Base-by-base conservation (phyloP, 2,797 vertebrate species). In the Ctenosaura bakeri region DNA sequence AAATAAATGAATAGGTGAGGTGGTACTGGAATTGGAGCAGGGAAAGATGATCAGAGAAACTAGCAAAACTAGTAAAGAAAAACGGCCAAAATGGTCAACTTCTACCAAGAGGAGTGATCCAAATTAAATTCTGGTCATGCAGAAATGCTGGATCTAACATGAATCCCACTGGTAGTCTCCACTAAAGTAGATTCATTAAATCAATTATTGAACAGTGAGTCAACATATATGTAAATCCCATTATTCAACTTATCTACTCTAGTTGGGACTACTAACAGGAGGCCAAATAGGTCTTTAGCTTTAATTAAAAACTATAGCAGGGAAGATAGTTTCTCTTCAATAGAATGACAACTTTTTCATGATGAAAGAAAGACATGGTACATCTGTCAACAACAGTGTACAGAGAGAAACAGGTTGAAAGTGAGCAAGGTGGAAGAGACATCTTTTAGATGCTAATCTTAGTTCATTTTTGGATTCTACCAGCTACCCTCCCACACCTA, bases 1-100 rank as follows among this genome's bases (percentile, higher is more conserved):
- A 46, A 46, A 46, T 46, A 46, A 46, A 46, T 46, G 42, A 46
- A 46, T 24, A 35, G 26, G 14, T 35, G 35, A 56, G 10, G 35
- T 29, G 14, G 26, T 24, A 20, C 52, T 56, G 22, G n/a, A n/a
- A 74, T 2, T 16, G 73, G 16, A 74, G 2, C 35, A 74, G 35
- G 14, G 35, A 38, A 38, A 74, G n/a, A 74, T 24, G 24, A 12
- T 12, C 12, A 20, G 32, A 24, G 46, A 32, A 2, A 3, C n/a
- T n/a, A 2, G 0, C 13, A 1, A 0, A 5, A 10, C 4, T 32
- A 10, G 66, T 69, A 1, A 3, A 69, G n/a, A 64, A 64, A 69
- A 32, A 69, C 22, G 66, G 26, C 26, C 66, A 32, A 69, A 69
- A 12, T 4, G 32, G 12, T 42, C 16, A 32, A 13, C 46, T 84